Base-by-base conservation (phyloP, 2,113 vertebrate species). In the Pelmatolapia mariae region DNA sequence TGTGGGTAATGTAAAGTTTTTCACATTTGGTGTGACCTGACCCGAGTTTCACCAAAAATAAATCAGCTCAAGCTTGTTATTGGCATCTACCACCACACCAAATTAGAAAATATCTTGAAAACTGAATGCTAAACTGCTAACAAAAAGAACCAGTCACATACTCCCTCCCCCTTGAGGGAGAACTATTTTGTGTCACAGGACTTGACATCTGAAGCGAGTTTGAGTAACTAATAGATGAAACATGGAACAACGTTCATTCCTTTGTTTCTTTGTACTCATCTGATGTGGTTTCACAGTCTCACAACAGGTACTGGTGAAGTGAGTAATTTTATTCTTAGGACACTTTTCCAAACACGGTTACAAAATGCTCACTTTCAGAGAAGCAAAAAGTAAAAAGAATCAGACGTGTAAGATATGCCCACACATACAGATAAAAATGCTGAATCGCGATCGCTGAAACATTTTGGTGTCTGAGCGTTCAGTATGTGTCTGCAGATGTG, bases 271-370 rank as follows among this genome's bases (percentile, higher is more conserved):
- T 52, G 26, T n/a, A 52, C 26, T n/a, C 26, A 50, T 52, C 45
- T 78, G 45, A 78, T 52, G 26, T 78, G 45, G 26, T 78, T 33
- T 52, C 18, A 31, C 45, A 33, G 52, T 40, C 33, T 71, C 36
- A 71, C 16, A 5, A 10, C 24, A 68, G 15, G 19, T n/a, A 15
- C 31, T 22, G 24, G 12, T 43, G 15, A 24, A 63, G 84, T 89
- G 56, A 82, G 86, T 82, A 45, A 6, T 71, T 94, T 92, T 86
- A 93, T 89, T 91, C 79, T 73, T 19, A 84, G 86, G 83, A 56
- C 87, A 91, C 84, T 63, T 89, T 73, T 86, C 15, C 81, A 86
- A 86, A 90, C 76, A 93, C 68, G 53, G 8, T 52, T 57, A 86
- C 78, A 90, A 89, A 90, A 84, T 12, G 43, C 2, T 47, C 22